Percentiles rank a stretch among this genome's conserved stretches.
Evolutionary conservation across 2,888 invertebrate genomes (phyloP).

Genomic region (Barypeithes pellucidus): DNA sequence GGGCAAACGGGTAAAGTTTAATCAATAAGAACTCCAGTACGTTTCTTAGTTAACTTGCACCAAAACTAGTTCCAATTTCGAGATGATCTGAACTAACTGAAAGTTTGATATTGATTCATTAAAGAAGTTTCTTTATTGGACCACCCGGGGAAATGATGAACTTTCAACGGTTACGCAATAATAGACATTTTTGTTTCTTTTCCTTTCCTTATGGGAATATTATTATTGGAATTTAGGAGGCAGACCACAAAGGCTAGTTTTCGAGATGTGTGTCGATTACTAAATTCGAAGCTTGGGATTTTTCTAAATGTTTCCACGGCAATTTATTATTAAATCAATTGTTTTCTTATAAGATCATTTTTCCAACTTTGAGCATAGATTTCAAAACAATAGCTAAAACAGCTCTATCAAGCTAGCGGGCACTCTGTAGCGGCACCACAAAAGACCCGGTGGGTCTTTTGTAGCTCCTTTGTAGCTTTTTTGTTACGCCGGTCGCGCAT

Average conservation of each 20-base stretch:
- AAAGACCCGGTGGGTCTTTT: no score
- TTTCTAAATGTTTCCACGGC: no score
- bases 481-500: no score
- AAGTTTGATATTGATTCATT: slow-evolving; percentile 41
- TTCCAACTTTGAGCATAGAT: no score
- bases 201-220: neutral
- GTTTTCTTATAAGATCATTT: no score
- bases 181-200: slow-evolving; percentile 1
- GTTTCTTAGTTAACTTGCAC: slow-evolving; percentile 7
- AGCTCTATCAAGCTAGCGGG: no score
- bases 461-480: no score
- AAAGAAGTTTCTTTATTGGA: slow-evolving; percentile 33
- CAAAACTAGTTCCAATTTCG: neutral
- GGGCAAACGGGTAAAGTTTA: no score
- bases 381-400: no score
- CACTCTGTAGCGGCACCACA: no score
- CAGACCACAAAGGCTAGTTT: neutral
- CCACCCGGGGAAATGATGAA: slow-evolving; percentile 24
- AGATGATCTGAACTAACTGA: slow-evolving; percentile 23
- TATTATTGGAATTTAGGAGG: slow-evolving; percentile 23
- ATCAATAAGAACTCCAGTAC: neutral
- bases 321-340: no score
- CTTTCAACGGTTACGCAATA: slow-evolving; percentile 22
- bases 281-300: neutral
- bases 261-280: neutral